These are phyloP conservation scores for Machaerirhynchus nigripectus DNA, from an alignment of 2,113 vertebrate species.

Conservation along the genomic window DNA sequence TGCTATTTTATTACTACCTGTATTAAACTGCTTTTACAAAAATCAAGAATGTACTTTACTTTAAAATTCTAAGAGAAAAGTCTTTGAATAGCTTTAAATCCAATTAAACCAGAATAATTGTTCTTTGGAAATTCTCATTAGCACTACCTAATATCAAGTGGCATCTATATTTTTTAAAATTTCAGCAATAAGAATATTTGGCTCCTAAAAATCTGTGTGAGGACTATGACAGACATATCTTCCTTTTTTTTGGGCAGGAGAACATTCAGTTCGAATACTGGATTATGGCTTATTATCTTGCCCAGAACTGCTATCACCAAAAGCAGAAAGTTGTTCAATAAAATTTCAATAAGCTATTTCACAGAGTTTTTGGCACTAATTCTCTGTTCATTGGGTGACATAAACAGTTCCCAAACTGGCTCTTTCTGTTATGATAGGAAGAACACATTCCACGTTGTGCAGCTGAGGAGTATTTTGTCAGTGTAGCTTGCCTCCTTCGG, in stretches of 20 bases:
- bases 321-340: background rate
- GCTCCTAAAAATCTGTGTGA: background rate
- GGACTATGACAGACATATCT: background rate
- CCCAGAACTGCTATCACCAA: background rate
- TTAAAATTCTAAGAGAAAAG: background rate
- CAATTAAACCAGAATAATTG: background rate
- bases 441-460: fast-evolving
- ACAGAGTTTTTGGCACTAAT: background rate
- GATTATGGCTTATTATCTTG: background rate
- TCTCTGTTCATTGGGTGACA: background rate
- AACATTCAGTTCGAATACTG: background rate
- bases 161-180: background rate
- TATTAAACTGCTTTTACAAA: background rate
- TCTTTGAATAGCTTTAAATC: background rate
- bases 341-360: background rate
- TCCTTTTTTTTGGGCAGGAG: background rate
- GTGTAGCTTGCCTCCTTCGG: background rate
- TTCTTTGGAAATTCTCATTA: background rate
- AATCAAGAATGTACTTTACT: background rate
- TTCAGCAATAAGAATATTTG: background rate
- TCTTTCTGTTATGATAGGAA: background rate
- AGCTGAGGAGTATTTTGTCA: background rate
- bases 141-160: background rate
- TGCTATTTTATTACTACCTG: background rate
- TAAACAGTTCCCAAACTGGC: background rate